These are phyloP conservation scores for Enteromius anoplus DNA, from an alignment of 2,797 vertebrate species.

Conservation along the genomic window DNA sequence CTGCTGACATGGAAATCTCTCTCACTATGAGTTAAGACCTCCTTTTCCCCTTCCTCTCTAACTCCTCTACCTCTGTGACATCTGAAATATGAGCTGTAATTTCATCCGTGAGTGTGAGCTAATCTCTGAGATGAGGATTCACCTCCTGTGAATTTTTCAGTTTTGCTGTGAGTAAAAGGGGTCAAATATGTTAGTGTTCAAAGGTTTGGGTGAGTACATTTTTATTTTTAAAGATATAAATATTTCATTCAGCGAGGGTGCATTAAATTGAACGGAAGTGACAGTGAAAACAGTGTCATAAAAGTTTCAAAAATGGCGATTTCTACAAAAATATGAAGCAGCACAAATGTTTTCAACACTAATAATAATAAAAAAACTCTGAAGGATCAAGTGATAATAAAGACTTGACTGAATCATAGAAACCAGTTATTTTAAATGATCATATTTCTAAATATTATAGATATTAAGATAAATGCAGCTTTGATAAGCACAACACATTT, in stretches of 20 bases:
- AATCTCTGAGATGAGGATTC: conserved; percentile 9
- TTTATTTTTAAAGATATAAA: background rate
- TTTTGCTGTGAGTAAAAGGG: background rate
- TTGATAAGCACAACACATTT: background rate
- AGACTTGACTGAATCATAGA: background rate
- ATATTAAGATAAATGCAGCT: background rate
- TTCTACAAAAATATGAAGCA: conserved; percentile 4
- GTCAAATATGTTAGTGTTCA: background rate
- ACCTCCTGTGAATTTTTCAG: background rate
- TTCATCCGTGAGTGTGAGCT: background rate
- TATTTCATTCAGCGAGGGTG: background rate
- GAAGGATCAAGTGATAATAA: background rate
- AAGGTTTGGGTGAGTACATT: background rate
- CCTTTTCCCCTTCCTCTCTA: conserved; percentile 21
- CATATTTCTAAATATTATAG: background rate
- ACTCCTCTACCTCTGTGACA: background rate
- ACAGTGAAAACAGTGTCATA: background rate
- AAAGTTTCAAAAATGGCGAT: background rate
- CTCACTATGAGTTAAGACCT: conserved; percentile 39
- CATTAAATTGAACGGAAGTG: background rate
- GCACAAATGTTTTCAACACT: background rate
- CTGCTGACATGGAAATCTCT: conserved; percentile 38
- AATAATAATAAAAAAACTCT: background rate
- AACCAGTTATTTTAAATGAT: background rate
- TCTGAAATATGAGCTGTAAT: conserved; percentile 18